Percentiles rank a stretch among this genome's conserved stretches.
Evolutionary conservation across 2,797 vertebrate genomes (phyloP).

Genomic region (Aulostomus chinensis): DNA sequence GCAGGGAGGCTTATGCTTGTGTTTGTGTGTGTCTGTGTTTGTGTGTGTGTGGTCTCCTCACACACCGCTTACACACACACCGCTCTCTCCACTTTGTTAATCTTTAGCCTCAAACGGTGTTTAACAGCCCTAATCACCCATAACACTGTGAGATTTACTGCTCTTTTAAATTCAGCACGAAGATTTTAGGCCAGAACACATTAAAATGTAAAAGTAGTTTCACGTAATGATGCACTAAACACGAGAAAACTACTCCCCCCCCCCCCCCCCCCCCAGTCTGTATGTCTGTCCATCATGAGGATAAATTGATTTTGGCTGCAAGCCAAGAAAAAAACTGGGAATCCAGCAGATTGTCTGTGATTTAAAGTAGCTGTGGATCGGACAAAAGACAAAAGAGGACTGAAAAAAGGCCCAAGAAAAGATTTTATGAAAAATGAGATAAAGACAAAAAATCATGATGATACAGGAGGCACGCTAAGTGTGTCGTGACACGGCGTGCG

Average conservation of each 20-base stretch:
- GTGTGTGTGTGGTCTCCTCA: conserved; percentile 7
- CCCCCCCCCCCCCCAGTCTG: conserved; percentile 2
- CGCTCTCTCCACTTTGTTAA: conserved; percentile 19
- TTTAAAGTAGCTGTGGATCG: conserved; percentile 6
- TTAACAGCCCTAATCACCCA: conserved; percentile 35
- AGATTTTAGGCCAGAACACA: conserved; percentile 48
- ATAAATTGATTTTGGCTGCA: conserved; percentile 57
- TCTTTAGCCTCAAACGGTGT: conserved; percentile 13
- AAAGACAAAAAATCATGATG: not conserved
- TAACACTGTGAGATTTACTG: conserved; percentile 46
- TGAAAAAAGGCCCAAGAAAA: conserved; percentile 1
- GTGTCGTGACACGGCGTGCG: too few relatives aligned
- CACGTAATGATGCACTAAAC: conserved; percentile 40
- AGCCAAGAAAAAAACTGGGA: conserved; percentile 41
- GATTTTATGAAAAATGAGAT: conserved; percentile 37
- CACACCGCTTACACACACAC: too few relatives aligned
- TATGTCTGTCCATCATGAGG: conserved; percentile 50
- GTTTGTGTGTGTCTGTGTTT: conserved; percentile 19
- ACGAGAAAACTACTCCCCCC: conserved; percentile 31
- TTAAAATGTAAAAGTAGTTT: conserved; percentile 41
- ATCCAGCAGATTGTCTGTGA: conserved; percentile 9
- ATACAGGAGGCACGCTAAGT: too few relatives aligned
- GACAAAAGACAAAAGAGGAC: not conserved
- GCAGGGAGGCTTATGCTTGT: not conserved
- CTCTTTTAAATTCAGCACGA: conserved; percentile 40